Percentiles rank a stretch among this genome's conserved stretches.
Conservation (phyloP, 2,797 vertebrate genomes). For the Perodicticus potto region DNA sequence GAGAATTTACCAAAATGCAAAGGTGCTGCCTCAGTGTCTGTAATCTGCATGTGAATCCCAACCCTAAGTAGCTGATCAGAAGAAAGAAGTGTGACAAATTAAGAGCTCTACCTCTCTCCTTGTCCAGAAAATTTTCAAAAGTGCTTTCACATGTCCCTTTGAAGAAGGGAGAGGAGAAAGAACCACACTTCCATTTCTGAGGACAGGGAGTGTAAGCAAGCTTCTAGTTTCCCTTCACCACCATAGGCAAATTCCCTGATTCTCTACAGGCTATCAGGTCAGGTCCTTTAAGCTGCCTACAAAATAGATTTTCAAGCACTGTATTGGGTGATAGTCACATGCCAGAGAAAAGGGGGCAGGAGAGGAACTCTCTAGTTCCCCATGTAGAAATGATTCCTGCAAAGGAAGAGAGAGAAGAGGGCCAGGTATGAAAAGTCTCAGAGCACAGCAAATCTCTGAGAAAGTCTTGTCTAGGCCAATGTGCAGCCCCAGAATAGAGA, state of each 20-base stretch:
- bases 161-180: background rate
- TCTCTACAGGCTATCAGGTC: background rate
- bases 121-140: background rate
- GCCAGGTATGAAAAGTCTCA: background rate
- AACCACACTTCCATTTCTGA: background rate
- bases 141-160: background rate
- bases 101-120: background rate
- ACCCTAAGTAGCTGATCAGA: background rate
- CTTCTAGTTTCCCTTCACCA: background rate
- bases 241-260: background rate
- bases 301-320: background rate
- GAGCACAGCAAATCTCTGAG: background rate
- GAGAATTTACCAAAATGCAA: background rate
- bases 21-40: background rate
- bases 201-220: background rate
- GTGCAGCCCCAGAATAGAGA: background rate
- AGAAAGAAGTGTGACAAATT: background rate
- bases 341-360: background rate
- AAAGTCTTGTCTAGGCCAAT: background rate
- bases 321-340: background rate
- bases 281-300: background rate
- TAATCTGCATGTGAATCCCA: background rate
- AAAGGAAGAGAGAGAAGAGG: background rate
- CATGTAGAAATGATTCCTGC: fast-evolving
- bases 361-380: background rate